Evolutionary conservation across 2,888 invertebrate genomes (phyloP).

Genomic region (Scelioninae gen. 2): DNA sequence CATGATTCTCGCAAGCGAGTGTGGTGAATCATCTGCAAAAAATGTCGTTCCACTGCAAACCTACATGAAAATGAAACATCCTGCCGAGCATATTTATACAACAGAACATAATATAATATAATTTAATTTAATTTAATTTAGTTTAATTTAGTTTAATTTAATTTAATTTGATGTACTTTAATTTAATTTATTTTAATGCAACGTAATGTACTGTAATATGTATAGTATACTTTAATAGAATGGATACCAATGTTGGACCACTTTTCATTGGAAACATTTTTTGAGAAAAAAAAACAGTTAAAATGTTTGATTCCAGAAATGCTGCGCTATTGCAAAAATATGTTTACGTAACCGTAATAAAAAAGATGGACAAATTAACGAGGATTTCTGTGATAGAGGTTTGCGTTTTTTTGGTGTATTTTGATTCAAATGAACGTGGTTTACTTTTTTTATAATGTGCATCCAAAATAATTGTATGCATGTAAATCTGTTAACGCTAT

Average conservation of each 20-base stretch:
- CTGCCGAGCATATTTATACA: constrained; percentile 11
- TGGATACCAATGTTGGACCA: too few relatives aligned
- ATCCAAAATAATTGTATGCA: too few relatives aligned
- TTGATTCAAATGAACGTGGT: too few relatives aligned
- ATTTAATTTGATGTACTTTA: not conserved
- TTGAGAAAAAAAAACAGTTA: constrained; percentile 3
- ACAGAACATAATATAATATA: constrained; percentile 2
- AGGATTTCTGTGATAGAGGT: not conserved
- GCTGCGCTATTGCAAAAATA: constrained; percentile 22
- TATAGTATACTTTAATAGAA: too few relatives aligned
- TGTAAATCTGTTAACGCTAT: too few relatives aligned
- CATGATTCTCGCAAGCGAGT: constrained; percentile 2
- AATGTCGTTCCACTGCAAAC: constrained; percentile 23
- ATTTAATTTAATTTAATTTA: not conserved
- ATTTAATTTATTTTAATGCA: constrained; percentile 1
- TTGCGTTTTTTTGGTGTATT: not conserved
- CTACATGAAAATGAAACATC: constrained; percentile 25
- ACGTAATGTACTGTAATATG: too few relatives aligned
- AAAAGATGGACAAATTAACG: constrained; percentile 9
- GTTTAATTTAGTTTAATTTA: too few relatives aligned
- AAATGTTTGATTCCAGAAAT: constrained; percentile 23
- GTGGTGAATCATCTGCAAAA: constrained; percentile 45
- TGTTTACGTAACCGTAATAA: constrained; percentile 2
- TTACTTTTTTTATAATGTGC: too few relatives aligned
- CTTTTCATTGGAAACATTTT: too few relatives aligned